These are phyloP conservation scores for Carettochelys insculpta DNA, from an alignment of 2,113 vertebrate genomes.

Conservation along the genomic window DNA sequence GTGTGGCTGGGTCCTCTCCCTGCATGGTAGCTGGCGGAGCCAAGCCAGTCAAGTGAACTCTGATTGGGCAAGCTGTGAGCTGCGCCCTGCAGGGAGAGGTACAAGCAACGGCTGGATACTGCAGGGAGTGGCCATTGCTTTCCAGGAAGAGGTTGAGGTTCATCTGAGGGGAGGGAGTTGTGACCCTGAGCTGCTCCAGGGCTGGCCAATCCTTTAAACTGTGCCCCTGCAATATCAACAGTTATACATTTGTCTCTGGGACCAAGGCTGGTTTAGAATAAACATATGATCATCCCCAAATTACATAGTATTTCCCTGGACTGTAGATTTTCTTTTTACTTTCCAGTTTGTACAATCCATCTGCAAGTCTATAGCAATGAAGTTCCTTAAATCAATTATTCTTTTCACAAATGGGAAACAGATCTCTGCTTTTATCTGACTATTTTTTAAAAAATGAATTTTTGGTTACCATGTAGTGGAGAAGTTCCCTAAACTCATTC, in stretches of 20 bases:
- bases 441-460: slow-evolving; percentile 1
- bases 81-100: no score
- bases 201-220: neutral
- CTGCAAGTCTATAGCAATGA: neutral
- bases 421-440: neutral
- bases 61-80: no score
- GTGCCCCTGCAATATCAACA: no score
- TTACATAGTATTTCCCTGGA: neutral
- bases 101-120: no score
- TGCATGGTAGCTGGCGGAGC: no score
- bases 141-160: no score
- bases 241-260: no score
- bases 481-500: neutral
- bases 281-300: neutral
- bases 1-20: no score
- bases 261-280: neutral
- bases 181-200: neutral
- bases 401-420: neutral
- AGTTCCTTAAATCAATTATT: neutral
- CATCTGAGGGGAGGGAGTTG: no score
- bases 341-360: neutral
- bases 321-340: neutral
- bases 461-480: neutral
- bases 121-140: no score
- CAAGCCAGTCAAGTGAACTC: no score